Evolutionary conservation across 2,797 vertebrate genomes (phyloP).

Genomic region (Echiichthys vipera): DNA sequence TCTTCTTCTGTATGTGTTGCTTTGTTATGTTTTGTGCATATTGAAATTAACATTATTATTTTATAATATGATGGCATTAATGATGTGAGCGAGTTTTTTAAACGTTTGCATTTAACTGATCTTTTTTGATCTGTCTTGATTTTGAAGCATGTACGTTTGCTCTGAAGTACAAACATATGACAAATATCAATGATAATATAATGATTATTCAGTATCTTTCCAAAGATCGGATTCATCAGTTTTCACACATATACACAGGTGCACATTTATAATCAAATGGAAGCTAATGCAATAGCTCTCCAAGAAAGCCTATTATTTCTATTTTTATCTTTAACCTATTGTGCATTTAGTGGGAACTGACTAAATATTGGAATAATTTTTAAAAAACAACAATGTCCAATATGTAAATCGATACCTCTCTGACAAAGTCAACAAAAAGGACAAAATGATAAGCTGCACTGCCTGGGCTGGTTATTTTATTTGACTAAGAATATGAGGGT

Average conservation of each 20-base stretch:
- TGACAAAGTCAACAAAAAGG: neutral
- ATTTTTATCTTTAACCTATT: neutral
- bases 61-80: neutral
- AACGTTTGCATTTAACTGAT: neutral
- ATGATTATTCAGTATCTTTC: neutral
- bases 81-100: neutral
- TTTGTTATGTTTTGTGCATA: neutral
- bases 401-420: neutral
- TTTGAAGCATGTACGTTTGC: neutral
- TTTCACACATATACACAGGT: neutral
- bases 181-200: neutral
- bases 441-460: no score
- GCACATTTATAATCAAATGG: neutral
- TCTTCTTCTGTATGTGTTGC: neutral
- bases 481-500: no score
- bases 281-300: neutral
- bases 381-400: neutral
- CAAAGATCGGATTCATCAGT: neutral
- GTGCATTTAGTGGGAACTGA: neutral
- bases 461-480: no score
- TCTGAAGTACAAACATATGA: neutral
- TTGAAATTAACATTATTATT: neutral
- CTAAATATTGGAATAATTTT: neutral
- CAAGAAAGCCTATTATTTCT: neutral
- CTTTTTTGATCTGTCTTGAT: neutral